Percentiles rank a stretch among this genome's conserved stretches.
These are phyloP conservation scores for Amazona vittata DNA, from an alignment of 2,113 vertebrate genomes.

Conservation along the genomic window DNA sequence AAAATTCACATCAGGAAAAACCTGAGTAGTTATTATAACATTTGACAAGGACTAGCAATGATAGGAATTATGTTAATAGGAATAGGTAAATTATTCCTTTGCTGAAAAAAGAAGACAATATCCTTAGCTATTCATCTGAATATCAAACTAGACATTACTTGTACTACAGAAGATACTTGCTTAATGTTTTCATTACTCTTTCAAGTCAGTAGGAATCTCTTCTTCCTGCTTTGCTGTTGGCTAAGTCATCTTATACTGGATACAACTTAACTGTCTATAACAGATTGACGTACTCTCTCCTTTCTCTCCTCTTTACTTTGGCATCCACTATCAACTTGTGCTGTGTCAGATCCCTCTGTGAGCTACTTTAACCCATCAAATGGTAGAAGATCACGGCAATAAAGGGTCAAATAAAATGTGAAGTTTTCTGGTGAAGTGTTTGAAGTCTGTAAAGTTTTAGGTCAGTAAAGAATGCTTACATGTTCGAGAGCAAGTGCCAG, in stretches of 20 bases:
- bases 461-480: neutral
- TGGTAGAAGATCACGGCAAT: neutral
- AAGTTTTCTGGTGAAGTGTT: neutral
- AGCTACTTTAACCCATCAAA: neutral
- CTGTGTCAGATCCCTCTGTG: neutral
- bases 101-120: neutral
- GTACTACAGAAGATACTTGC: neutral
- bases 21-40: neutral
- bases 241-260: neutral
- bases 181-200: neutral
- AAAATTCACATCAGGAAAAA: neutral
- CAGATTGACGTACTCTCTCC: neutral
- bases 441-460: neutral
- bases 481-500: neutral
- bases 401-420: neutral
- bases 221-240: neutral
- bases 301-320: neutral
- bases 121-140: neutral
- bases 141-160: neutral
- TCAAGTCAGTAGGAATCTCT: neutral
- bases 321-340: neutral
- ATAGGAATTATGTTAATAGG: neutral
- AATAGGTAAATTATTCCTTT: neutral
- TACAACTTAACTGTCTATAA: neutral
- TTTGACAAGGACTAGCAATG: neutral